phyloP scores from a whole-genome alignment of 1,140 invertebrate genomes.

The Nasonia giraulti region DNA sequence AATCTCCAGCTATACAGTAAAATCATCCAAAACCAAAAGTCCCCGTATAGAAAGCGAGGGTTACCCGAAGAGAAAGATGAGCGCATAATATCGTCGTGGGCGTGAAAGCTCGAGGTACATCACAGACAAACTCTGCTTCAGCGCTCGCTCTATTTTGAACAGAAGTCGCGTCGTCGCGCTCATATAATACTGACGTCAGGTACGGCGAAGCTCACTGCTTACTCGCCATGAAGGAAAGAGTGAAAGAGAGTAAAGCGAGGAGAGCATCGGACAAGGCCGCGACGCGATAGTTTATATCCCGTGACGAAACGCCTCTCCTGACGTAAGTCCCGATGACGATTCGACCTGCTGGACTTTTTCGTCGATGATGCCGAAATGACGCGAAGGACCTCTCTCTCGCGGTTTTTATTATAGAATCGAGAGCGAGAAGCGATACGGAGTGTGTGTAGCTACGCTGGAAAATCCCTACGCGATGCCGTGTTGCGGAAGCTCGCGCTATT shows the following conservation, averaged over 20 bases:
- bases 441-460: background rate
- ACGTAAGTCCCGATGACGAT: background rate
- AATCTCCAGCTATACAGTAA: too few species aligned
- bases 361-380: slow-evolving; percentile 11
- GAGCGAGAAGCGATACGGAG: too few species aligned
- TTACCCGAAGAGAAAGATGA: too few species aligned
- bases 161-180: background rate
- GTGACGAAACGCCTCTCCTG: background rate
- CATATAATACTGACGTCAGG: background rate
- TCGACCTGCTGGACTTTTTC: background rate
- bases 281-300: background rate
- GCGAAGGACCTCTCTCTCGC: background rate
- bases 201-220: background rate
- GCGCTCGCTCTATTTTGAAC: slow-evolving; percentile 17
- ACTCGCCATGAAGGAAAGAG: background rate
- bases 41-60: too few species aligned
- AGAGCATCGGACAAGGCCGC: background rate
- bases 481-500: slow-evolving; percentile 19
- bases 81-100: background rate
- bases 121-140: background rate
- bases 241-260: background rate
- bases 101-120: background rate
- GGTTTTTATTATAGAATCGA: background rate
- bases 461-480: background rate
- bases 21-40: too few species aligned